Evolutionary conservation across 2,113 vertebrate genomes (phyloP), one percentile per base, ranked within the genome.

Genomic region (Zosterops lateralis): DNA sequence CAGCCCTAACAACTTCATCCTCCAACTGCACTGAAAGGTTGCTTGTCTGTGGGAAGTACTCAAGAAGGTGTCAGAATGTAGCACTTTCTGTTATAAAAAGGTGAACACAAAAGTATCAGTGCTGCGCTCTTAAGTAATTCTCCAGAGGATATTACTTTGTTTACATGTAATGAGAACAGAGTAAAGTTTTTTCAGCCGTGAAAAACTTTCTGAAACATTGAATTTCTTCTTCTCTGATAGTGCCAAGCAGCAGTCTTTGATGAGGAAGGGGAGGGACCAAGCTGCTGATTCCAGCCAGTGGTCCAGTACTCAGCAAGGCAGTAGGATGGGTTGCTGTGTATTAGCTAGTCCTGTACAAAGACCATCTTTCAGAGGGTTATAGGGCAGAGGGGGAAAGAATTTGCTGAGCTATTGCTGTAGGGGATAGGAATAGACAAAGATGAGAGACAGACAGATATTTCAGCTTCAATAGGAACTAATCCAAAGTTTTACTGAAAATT

Each of bases 321-420:
- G 61, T 0, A 3, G 60, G 67, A 66, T 85, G 67, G 17, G 34
- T 75, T 90, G 82, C 76, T 92, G 42, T 58, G 28, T 75, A 44
- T 61, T 91, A 34, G 47, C 29, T 79, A 54, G 88, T 83, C 42
- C 90, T 24, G 8, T 61, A 95, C 82, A 96, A 88, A 92, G 79
- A 62, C 71, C 56, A 87, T 95, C 82, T 95, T 80, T 95, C 64
- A 73, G 38, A 62, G 82, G 90, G 85, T 90, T 96, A 70, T 70
- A 93, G 87, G 88, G 87, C 85, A 96, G 67, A 85, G 82, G 56
- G 82, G 38, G 75, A 94, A 96, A 87, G 92, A 96, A 96, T 96
- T 93, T 96, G 96, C 93, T 96, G 95, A 96, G 79, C 85, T 95
- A 5, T 90, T 80, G 72, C 51, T 92, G 29, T 86, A 71, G 71